Conservation (phyloP, 2,888 invertebrate genomes). For the Polietes domitor region DNA sequence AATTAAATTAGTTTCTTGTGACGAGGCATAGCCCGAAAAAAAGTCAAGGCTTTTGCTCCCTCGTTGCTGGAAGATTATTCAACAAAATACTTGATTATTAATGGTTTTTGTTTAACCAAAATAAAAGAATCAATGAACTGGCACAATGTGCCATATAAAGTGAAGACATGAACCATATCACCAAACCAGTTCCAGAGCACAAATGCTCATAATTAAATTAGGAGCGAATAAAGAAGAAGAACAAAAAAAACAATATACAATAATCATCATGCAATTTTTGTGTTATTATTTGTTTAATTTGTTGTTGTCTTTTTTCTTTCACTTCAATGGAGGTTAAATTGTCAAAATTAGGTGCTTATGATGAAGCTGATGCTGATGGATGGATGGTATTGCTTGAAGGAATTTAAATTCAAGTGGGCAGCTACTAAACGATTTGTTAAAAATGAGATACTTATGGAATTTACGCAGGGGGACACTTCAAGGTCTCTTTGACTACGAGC, state of each 20-base stretch:
- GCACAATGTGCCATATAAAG: background rate
- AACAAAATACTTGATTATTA: background rate
- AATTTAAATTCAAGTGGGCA: too few relatives aligned
- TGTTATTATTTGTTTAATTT: background rate
- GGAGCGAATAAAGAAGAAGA: too few relatives aligned
- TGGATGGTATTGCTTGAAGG: too few relatives aligned
- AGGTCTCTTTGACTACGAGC: too few relatives aligned
- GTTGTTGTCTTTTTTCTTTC: background rate
- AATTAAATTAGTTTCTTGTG: constrained; percentile 7
- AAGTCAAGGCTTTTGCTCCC: constrained; percentile 1
- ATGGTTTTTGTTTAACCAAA: background rate
- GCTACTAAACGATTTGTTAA: too few relatives aligned
- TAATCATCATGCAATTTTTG: background rate
- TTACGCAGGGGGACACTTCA: too few relatives aligned
- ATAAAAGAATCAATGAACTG: constrained; percentile 15
- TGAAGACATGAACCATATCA: background rate
- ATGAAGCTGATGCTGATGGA: too few relatives aligned
- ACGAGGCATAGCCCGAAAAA: background rate
- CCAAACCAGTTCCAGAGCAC: background rate
- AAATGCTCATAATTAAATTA: background rate
- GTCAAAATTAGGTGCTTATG: background rate
- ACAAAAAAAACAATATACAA: too few relatives aligned
- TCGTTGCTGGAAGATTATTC: background rate
- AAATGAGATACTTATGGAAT: too few relatives aligned
- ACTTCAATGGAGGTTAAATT: background rate